Conservation (phyloP, 2,797 vertebrate species). For the Scolopax rusticola region DNA sequence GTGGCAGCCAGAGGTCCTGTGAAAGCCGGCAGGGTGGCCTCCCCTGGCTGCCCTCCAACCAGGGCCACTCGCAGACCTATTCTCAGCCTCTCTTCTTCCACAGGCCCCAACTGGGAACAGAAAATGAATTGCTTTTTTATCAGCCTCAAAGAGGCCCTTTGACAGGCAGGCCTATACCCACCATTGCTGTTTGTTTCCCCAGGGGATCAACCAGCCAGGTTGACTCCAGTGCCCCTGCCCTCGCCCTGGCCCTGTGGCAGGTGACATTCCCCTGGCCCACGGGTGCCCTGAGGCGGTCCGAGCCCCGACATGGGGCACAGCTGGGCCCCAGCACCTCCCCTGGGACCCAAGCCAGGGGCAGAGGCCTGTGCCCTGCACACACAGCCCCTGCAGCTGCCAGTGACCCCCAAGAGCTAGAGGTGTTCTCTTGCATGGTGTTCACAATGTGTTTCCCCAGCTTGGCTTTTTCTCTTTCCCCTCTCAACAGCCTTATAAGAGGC, state of each 20-base stretch:
- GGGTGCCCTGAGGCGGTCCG: neutral
- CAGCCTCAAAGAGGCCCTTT: constrained; percentile 84
- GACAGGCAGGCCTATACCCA: constrained; percentile 77
- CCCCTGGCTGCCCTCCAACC: constrained; percentile 80
- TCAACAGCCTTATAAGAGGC: neutral
- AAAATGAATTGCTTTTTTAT: constrained; percentile 70
- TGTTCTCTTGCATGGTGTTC: accelerated
- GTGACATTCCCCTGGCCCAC: constrained; percentile 70
- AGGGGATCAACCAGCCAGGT: neutral
- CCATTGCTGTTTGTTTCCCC: constrained; percentile 64
- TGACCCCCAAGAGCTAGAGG: neutral
- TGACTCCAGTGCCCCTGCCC: constrained; percentile 11
- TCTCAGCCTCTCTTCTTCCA: constrained; percentile 81
- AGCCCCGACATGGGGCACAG: accelerated
- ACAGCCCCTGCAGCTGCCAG: neutral
- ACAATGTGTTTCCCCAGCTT: neutral
- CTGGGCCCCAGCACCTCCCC: neutral
- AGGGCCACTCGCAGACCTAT: constrained; percentile 78
- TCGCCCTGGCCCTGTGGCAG: constrained; percentile 69
- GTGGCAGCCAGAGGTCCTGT: constrained; percentile 80
- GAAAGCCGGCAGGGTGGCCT: constrained; percentile 75
- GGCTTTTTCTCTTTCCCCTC: neutral
- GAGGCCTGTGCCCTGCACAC: accelerated
- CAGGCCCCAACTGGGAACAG: constrained; percentile 67
- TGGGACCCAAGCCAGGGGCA: accelerated